Conservation (phyloP, 2,888 invertebrate species). For the Ferrisia virgata region DNA sequence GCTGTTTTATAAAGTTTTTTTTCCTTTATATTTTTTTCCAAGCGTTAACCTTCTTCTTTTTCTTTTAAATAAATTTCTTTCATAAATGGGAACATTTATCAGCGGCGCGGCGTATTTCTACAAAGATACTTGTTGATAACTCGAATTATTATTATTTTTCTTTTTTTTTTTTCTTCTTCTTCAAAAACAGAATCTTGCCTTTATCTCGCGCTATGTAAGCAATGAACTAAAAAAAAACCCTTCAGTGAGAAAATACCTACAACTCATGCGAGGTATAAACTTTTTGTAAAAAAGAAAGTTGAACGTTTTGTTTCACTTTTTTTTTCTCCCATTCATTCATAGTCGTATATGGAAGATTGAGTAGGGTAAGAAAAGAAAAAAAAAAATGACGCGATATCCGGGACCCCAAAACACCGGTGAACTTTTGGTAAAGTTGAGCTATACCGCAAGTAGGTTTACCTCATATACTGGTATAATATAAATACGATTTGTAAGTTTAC, state of each 20-base stretch:
- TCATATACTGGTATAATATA: background rate
- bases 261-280: too few species aligned
- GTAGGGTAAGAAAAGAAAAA: background rate
- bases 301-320: too few species aligned
- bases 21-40: too few species aligned
- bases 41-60: background rate
- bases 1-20: background rate
- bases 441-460: background rate
- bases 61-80: background rate
- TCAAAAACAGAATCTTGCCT: too few species aligned
- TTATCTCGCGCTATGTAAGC: too few species aligned
- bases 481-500: conserved; percentile 19
- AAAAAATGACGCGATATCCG: too few species aligned
- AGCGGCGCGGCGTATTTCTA: background rate
- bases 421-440: background rate
- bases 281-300: too few species aligned
- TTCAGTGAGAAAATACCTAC: background rate
- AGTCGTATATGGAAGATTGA: background rate
- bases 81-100: conserved; percentile 13
- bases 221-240: too few species aligned
- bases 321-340: too few species aligned
- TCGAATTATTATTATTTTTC: background rate
- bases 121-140: conserved; percentile 16
- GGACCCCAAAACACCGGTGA: too few species aligned
- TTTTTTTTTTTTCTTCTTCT: too few species aligned